Conservation (phyloP, 1,140 invertebrate species). For the Aphis gossypii region DNA sequence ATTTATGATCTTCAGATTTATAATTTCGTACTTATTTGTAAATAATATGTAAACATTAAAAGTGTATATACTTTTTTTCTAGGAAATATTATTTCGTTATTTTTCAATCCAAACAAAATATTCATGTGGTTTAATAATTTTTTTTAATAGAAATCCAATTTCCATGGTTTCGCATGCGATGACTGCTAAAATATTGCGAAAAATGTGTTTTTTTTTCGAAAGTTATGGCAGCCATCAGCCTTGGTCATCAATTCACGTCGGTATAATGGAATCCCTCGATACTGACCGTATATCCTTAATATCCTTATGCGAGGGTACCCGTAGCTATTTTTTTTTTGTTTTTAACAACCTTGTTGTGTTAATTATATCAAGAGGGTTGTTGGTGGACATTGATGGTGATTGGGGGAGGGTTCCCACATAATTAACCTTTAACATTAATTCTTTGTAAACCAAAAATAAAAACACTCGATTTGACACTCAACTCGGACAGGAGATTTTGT, state of each 20-base stretch:
- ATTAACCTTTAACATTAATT: constrained; percentile 36
- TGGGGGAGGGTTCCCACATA: not conserved
- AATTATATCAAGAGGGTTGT: not conserved
- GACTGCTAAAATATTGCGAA: not conserved
- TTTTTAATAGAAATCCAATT: constrained; percentile 14
- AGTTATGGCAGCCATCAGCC: constrained; percentile 13
- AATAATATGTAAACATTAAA: too few species aligned
- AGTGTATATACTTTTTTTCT: not conserved
- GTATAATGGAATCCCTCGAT: constrained; percentile 48
- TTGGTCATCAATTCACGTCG: constrained; percentile 35
- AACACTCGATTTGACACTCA: not conserved
- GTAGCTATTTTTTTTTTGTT: not conserved
- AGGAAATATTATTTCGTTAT: not conserved
- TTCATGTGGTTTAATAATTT: not conserved
- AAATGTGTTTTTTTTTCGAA: not conserved
- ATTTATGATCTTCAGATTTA: not conserved
- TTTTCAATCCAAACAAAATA: not conserved
- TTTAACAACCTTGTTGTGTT: constrained; percentile 25
- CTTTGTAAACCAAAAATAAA: not conserved
- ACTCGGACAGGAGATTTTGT: not conserved
- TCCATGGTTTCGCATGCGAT: not conserved
- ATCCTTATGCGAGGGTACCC: not conserved
- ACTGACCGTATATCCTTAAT: not conserved
- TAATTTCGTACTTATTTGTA: not conserved
- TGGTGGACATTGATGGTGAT: not conserved